Conservation (phyloP, 2,797 vertebrate species). For the Peromyscus attwateri region DNA sequence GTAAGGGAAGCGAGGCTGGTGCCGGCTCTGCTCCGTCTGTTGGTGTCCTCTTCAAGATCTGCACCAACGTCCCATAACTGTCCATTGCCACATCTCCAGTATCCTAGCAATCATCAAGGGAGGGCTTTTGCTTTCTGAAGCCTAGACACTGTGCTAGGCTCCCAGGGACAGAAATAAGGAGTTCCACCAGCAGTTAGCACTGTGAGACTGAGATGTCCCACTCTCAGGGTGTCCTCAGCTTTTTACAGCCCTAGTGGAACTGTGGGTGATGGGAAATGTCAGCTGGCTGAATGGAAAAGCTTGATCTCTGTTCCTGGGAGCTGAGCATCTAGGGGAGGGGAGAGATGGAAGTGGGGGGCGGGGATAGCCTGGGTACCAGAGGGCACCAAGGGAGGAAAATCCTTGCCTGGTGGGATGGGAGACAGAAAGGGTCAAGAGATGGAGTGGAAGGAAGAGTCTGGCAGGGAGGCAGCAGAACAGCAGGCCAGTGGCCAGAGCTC, state of each 20-base stretch:
- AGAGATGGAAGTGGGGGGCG: neutral
- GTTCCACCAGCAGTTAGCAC: rapidly evolving
- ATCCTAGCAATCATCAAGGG: neutral
- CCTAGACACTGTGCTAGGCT: neutral
- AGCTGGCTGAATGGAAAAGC: neutral
- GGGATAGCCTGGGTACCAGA: neutral
- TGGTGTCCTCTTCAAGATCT: neutral
- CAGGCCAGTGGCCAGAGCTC: neutral
- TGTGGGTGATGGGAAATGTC: neutral
- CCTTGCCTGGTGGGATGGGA: rapidly evolving
- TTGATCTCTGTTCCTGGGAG: neutral
- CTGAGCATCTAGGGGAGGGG: neutral
- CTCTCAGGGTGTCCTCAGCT: neutral
- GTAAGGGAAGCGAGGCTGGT: neutral
- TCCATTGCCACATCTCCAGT: rapidly evolving
- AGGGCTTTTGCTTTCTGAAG: neutral
- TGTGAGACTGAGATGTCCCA: neutral
- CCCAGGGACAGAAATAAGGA: rapidly evolving
- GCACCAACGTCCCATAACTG: neutral
- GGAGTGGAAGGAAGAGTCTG: neutral
- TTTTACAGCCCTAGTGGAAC: neutral
- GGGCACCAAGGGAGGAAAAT: neutral
- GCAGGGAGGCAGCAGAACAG: neutral
- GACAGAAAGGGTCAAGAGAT: neutral
- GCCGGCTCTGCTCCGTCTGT: neutral